These are phyloP conservation scores for Tachina lurida DNA, from an alignment of 2,888 invertebrate species.

Conservation along the genomic window DNA sequence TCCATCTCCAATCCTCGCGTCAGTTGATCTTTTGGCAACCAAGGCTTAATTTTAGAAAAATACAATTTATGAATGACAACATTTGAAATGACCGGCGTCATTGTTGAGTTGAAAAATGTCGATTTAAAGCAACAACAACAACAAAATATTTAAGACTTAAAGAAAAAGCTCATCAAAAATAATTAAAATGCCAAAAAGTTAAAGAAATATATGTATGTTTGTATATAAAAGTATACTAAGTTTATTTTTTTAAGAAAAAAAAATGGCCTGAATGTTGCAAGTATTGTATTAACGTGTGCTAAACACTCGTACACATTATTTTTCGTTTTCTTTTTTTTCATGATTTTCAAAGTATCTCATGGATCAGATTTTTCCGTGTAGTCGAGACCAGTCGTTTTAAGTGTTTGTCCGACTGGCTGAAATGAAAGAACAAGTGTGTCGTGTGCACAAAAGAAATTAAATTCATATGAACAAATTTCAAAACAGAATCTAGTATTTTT, in stretches of 20 bases:
- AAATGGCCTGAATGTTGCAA: slow-evolving; percentile 32
- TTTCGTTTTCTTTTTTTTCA: slow-evolving; percentile 5
- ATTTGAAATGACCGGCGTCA: slow-evolving; percentile 21
- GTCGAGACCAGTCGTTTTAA: slow-evolving; percentile 19
- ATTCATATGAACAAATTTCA: slow-evolving; percentile 30
- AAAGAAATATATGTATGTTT: not conserved
- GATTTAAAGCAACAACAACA: slow-evolving; percentile 6
- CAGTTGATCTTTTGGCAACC: not conserved
- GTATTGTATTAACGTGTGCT: slow-evolving; percentile 55
- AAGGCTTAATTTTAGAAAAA: slow-evolving; percentile 4
- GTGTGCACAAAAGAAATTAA: slow-evolving; percentile 63
- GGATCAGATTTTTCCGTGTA: slow-evolving; percentile 52
- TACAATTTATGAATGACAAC: slow-evolving; percentile 47
- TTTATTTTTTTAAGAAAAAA: slow-evolving; percentile 43
- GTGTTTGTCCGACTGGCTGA: slow-evolving; percentile 34
- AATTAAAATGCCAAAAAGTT: slow-evolving; percentile 65
- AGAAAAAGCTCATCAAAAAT: slow-evolving; percentile 41
- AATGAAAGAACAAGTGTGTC: slow-evolving; percentile 63
- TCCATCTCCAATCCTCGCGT: not conserved
- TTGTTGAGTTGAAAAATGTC: slow-evolving; percentile 33
- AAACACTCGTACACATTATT: slow-evolving; percentile 26
- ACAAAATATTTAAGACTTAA: not conserved
- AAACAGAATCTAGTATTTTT: slow-evolving; percentile 31
- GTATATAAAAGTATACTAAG: slow-evolving; percentile 16
- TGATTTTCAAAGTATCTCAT: slow-evolving; percentile 5